Base-by-base conservation (phyloP, 35 echinoderm and acorn worm species). In the Heliocidaris tuberculata region DNA sequence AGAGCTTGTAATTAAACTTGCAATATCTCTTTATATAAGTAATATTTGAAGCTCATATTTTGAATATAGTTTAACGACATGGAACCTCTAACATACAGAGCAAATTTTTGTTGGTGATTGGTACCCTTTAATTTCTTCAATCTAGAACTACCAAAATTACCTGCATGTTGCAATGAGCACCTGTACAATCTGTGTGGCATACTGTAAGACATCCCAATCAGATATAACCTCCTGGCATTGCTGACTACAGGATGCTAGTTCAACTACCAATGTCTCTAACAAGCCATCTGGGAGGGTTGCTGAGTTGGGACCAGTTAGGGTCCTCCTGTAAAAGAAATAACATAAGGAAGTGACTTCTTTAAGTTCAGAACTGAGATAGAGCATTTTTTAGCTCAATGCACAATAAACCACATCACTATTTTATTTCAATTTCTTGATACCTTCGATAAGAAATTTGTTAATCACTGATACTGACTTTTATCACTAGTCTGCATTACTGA, bases 101-200 rank as follows among this genome's bases (percentile, higher is more conserved):
- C 35, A 42, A 42, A 42, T 42, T 56, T 56, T 9, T 56, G 10
- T 56, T 13, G 52, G 7, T 56, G 52, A 56, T 10, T 12, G 8
- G 15, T 56, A 56, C 52, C 10, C 52, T 56, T 56, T 56, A 56
- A 56, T 5, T 71, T 56, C 52, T 56, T 65, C 6, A 3, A 71
- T 71, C 16, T 71, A 27, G 0, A 71, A 71, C 5, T 24, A 71
- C 59, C 19, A 27, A 78, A 7, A 59, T 86, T 96, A 97, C 97
- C 97, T 97, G 95, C 97, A 97, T 85, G 95, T 52, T 24, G 94
- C 90, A 27, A 96, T 97, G 70, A 97, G 86, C 17, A 94, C 94
- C 94, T 96, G 94, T 59, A 97, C 65, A 49, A 97, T 93, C 90
- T 97, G 93, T 56, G 60, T 35, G 2, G 95, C 97, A 52, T 95